phyloP scores from a whole-genome alignment of 2,797 vertebrate species.

The Cuniculus paca region DNA sequence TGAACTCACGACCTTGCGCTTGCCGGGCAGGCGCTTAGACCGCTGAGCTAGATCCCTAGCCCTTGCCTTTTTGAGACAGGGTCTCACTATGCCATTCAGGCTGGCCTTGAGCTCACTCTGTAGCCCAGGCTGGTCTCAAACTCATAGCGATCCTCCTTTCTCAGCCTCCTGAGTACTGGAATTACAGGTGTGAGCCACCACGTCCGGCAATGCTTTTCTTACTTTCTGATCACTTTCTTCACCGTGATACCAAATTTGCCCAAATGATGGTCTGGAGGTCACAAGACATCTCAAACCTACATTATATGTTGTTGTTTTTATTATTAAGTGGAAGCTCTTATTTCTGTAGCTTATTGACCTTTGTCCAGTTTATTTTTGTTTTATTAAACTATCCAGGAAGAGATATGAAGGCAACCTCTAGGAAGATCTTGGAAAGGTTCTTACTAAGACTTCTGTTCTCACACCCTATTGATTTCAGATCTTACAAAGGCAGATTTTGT shows the following conservation, averaged over 20 bases:
- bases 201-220: too few relatives aligned
- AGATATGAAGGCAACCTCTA: constrained; percentile 26
- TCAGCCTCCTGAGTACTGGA: too few relatives aligned
- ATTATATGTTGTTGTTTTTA: neutral
- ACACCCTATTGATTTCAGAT: constrained; percentile 60
- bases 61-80: too few relatives aligned
- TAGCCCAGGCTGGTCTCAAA: too few relatives aligned
- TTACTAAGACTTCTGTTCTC: constrained; percentile 6
- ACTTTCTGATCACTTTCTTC: constrained; percentile 20
- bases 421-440: constrained; percentile 28
- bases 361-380: constrained; percentile 41
- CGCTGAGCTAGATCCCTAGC: too few relatives aligned
- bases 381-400: constrained; percentile 59
- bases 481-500: constrained; percentile 39
- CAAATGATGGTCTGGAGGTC: neutral
- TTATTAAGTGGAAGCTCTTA: constrained; percentile 41
- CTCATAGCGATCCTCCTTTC: too few relatives aligned
- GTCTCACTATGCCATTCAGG: too few relatives aligned
- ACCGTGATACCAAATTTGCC: neutral
- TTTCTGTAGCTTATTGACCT: constrained; percentile 19
- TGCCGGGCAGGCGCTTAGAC: too few relatives aligned
- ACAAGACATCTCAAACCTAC: neutral
- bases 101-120: too few relatives aligned
- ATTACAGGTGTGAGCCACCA: too few relatives aligned
- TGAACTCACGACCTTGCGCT: too few relatives aligned